Conservation (phyloP, 2,888 invertebrate species). For the Thecophora atra region DNA sequence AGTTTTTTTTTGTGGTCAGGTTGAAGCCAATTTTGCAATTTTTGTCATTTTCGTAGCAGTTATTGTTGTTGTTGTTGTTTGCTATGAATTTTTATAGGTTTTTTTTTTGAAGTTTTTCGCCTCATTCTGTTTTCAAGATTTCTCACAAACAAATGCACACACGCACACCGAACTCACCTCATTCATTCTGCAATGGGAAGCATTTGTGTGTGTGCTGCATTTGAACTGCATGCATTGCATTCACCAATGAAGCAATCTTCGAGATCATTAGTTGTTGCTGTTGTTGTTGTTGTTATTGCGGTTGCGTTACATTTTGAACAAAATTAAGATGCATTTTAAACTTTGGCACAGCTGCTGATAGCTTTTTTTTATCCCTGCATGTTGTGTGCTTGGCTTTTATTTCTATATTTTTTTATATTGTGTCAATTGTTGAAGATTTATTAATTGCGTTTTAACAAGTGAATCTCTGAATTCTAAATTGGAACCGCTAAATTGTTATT, state of each 20-base stretch:
- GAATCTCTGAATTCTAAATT: background rate
- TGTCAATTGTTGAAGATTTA: conserved; percentile 11
- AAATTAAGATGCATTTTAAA: background rate
- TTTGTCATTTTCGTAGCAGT: background rate
- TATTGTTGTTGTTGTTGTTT: background rate
- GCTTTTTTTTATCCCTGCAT: no score
- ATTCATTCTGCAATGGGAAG: background rate
- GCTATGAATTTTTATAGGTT: background rate
- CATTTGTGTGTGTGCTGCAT: background rate
- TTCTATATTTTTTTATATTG: background rate
- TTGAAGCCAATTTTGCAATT: background rate
- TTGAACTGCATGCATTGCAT: conserved; percentile 10
- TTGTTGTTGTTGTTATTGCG: background rate
- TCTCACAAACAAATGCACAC: background rate
- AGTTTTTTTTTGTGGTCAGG: background rate
- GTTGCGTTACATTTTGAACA: background rate
- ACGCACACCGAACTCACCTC: background rate
- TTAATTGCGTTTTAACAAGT: conserved; percentile 6
- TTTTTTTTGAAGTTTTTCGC: background rate
- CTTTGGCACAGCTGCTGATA: background rate
- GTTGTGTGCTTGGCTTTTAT: background rate
- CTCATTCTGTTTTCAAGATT: background rate
- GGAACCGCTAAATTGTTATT: background rate
- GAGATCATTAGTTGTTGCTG: conserved; percentile 16
- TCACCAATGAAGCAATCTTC: conserved; percentile 8